Percentiles rank a stretch among this genome's conserved stretches.
Conservation (phyloP, 2,888 invertebrate genomes). For the Epiblema foenella region DNA sequence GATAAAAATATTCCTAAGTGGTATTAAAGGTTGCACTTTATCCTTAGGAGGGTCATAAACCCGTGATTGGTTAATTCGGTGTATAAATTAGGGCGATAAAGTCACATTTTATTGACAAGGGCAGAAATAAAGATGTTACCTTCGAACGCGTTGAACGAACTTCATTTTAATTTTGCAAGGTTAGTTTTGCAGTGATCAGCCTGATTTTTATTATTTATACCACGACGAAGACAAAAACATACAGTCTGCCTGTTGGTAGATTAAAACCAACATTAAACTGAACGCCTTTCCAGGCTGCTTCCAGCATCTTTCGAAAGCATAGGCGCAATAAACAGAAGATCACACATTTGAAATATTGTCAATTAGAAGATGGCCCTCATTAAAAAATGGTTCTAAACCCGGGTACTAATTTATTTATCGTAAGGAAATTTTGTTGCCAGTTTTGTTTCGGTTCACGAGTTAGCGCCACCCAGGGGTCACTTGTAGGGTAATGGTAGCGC, state of each 20-base stretch:
- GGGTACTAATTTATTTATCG: too few relatives aligned
- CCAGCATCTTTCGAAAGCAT: too few relatives aligned
- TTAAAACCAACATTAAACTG: too few relatives aligned
- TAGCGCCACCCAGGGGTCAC: too few relatives aligned
- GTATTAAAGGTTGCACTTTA: conserved; percentile 14
- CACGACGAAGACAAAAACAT: background rate
- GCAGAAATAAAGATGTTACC: conserved; percentile 22
- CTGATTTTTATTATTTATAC: background rate
- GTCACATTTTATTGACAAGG: conserved; percentile 31
- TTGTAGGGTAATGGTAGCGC: too few relatives aligned
- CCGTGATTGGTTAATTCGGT: conserved; percentile 30
- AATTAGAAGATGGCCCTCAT: too few relatives aligned
- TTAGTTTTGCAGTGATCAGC: background rate
- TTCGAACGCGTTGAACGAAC: conserved; percentile 15
- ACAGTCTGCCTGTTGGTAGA: background rate
- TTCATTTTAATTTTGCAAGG: background rate
- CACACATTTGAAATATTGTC: too few relatives aligned
- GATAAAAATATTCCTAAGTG: conserved; percentile 11
- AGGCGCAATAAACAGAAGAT: too few relatives aligned
- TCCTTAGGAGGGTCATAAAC: conserved; percentile 23
- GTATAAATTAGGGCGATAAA: conserved; percentile 33
- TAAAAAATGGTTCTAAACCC: too few relatives aligned
- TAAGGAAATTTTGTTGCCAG: too few relatives aligned
- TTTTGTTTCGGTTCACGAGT: too few relatives aligned
- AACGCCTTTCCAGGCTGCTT: too few relatives aligned